phyloP scores from a whole-genome alignment of 53 echinoderm and acorn worm species.

The Temnopleurus reevesii region DNA sequence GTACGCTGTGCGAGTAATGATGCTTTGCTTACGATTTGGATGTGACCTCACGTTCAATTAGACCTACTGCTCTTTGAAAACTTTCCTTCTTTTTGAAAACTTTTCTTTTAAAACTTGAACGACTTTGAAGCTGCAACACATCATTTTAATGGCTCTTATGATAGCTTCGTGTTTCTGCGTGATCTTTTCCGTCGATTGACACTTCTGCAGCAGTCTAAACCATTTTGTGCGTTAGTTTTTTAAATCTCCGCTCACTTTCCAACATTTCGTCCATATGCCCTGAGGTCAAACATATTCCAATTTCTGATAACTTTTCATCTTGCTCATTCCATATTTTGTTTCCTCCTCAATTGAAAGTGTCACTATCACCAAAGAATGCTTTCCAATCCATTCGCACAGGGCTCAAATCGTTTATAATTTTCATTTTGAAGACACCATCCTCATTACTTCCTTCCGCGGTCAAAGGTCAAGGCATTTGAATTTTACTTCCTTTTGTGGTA shows the following conservation, averaged over 20 bases:
- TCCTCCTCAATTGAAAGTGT: not conserved
- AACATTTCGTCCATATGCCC: not conserved
- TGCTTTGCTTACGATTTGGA: not conserved
- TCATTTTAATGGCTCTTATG: not conserved
- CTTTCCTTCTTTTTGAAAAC: not conserved
- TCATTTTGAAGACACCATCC: conserved; percentile 18
- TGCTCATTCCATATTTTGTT: not conserved
- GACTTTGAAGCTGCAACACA: not conserved
- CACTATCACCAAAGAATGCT: not conserved
- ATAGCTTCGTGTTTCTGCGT: no score
- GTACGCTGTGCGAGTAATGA: not conserved
- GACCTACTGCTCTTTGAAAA: not conserved
- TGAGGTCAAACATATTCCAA: not conserved
- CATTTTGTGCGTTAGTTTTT: not conserved
- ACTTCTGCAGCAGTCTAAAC: not conserved
- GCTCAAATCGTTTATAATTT: not conserved
- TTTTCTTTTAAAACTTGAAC: not conserved
- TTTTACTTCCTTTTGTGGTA: not conserved
- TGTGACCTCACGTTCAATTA: no score
- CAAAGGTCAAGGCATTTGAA: not conserved
- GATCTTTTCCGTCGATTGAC: not conserved
- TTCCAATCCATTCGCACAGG: not conserved
- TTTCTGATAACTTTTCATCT: not conserved
- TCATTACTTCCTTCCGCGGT: not conserved
- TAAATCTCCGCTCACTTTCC: not conserved